Evolutionary conservation across 2,113 vertebrate genomes (phyloP), one percentile per base, ranked within the genome.

Genomic region (Lipotes vexillifer): DNA sequence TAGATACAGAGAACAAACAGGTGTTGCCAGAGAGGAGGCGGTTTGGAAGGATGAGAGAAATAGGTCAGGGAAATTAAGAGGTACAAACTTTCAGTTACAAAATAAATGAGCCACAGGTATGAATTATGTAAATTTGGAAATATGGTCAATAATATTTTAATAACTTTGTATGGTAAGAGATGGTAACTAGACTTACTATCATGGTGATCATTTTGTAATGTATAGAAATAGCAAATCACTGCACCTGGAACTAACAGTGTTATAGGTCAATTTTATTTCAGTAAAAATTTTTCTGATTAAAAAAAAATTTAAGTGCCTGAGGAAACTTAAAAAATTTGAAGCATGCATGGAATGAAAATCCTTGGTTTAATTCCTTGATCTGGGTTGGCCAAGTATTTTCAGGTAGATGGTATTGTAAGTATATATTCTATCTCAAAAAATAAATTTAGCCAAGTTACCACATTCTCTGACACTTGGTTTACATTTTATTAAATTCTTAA

Each of bases 271-370:
- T 66, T n/a, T 66, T 18, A 66, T 33, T n/a, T n/a, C 31, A 80
- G 33, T 57, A 57, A 57, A 36, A 5, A 1, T 80, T 80, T 80
- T 80, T 36, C 52, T 80, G 57, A 36, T 57, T 80, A 52, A 80
- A 57, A 75, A 68, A 36, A 38, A 9, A 5, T 29, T 66, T 74
- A 74, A 97, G 27, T 94, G 82, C 78, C 96, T 93, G 38, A 33
- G 93, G 65, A 98, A 55, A 95, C 83, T 2, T 96, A 94, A 81
- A 66, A 96, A 98, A 97, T 96, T 96, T 84, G 90, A 97, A 94
- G 41, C 5, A 0, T 98, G 89, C 36, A 46, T 97, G 36, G 93
- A 98, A 97, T 97, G 65, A 97, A 97, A 97, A 95, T 87, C 3
- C 18, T 61, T 36, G 29, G 29, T 97, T 98, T 93, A 94, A 71